Base-by-base conservation (phyloP, 2,797 vertebrate species). In the Thaleichthys pacificus region DNA sequence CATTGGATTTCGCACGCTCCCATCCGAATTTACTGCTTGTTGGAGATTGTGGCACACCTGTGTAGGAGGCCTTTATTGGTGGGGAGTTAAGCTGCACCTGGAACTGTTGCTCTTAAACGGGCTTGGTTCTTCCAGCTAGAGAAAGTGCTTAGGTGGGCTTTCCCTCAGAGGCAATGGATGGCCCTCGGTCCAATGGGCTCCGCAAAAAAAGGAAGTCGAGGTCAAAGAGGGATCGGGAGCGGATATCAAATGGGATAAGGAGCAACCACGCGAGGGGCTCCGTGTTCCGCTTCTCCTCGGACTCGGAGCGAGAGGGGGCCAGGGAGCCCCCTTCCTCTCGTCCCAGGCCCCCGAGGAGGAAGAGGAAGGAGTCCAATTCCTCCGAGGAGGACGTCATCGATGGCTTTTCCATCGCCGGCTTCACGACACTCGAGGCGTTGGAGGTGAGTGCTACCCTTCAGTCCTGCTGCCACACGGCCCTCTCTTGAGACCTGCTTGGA, bases 331-430 rank as follows among this genome's bases (percentile, higher is more conserved):
- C 93, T 58, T 94, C 94, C 62, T 94, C 95, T 84, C 95, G 96
- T 63, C 96, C 95, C 72, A 91, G 94, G 80, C 96, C 96, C 77
- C 97, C 96, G 4, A 91, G 96, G 71, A 94, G 96, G 82, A 97
- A 97, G 92, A 91, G 95, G 78, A 93, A 95, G 87, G 95, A 95
- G 88, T 96, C 96, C 84, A 94, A 93, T 69, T 97, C 96, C 60
- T 95, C 95, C 28, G 96, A 98, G 80, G 97, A 98, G 89, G 97
- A 98, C 94, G 93, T 98, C 94, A 97, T 98, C 58, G 96, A 98
- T 82, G 96, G 97, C 73, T 98, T 98, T 87, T 96, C 95, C 82
- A 95, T 98, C 89, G 91, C 94, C 26, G 96, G 95, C 79, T 98
- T 97, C 75, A 93, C 96, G 87, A 95, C 95, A 81, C 91, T 97